These are phyloP conservation scores for Eristalinus sepulchralis DNA, from an alignment of 2,888 invertebrate species.

Conservation along the genomic window DNA sequence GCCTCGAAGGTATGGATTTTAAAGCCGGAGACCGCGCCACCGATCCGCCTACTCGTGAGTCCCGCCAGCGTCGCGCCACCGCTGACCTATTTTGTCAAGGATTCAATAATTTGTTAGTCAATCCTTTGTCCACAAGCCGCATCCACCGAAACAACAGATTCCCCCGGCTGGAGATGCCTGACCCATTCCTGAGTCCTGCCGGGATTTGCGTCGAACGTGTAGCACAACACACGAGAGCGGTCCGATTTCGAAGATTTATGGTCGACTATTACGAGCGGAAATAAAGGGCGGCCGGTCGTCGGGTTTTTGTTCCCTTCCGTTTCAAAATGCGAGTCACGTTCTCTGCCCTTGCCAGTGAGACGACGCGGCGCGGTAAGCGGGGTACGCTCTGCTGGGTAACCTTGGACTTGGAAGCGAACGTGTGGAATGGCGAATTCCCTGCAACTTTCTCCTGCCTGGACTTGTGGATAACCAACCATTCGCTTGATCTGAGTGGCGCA, in stretches of 20 bases:
- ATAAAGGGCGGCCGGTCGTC: conserved; percentile 77
- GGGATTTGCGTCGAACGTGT: background rate
- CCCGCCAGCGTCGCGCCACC: background rate
- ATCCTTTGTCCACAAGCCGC: conserved; percentile 37
- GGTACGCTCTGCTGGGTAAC: conserved; percentile 10
- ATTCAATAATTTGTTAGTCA: conserved; percentile 29
- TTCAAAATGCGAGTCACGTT: conserved; percentile 43
- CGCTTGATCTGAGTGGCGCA: background rate
- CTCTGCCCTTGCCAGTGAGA: conserved; percentile 13
- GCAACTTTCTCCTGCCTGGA: conserved; percentile 7
- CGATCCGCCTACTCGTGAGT: conserved; percentile 24
- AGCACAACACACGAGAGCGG: background rate
- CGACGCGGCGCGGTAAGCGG: background rate
- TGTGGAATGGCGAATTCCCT: background rate
- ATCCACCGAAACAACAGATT: conserved; percentile 28
- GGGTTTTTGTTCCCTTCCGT: conserved; percentile 30
- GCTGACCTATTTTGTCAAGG: conserved; percentile 24
- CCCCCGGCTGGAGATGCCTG: background rate
- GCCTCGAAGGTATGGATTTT: background rate
- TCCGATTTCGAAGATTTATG: conserved; percentile 77
- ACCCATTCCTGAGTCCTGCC: background rate
- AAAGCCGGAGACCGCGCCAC: background rate
- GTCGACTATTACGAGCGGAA: conserved; percentile 77
- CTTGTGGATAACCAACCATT: conserved; percentile 10
- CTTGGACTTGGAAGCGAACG: conserved; percentile 18